Evolutionary conservation across 2,797 vertebrate genomes (phyloP).

Genomic region (Pipistrellus pipistrellus): DNA sequence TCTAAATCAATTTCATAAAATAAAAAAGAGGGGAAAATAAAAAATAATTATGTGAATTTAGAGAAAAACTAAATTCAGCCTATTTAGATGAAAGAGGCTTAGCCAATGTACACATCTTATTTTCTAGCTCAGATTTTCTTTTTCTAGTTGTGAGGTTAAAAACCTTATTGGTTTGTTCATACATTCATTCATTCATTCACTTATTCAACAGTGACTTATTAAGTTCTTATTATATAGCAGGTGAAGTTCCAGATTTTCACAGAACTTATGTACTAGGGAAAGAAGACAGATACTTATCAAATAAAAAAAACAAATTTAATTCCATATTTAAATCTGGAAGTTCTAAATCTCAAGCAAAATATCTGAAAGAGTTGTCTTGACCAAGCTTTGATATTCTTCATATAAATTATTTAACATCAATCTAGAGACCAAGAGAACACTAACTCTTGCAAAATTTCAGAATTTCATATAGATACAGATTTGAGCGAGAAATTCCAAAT

Average conservation of each 20-base stretch:
- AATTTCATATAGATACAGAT: conserved; percentile 23
- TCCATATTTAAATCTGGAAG: conserved; percentile 19
- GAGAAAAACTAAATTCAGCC: background rate
- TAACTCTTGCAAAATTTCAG: conserved; percentile 27
- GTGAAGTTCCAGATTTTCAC: background rate
- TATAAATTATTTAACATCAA: background rate
- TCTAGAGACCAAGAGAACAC: background rate
- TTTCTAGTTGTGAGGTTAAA: conserved; percentile 14
- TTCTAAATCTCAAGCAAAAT: conserved; percentile 30
- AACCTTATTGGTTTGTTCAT: background rate
- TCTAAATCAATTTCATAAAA: conserved; percentile 15
- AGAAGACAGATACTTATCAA: background rate
- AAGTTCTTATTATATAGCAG: background rate
- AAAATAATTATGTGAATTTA: conserved; percentile 2
- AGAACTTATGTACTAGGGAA: background rate
- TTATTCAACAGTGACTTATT: background rate
- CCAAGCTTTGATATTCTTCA: background rate
- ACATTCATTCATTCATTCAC: background rate
- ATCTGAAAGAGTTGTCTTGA: conserved; percentile 38
- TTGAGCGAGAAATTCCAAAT: background rate
- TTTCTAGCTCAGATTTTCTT: conserved; percentile 28
- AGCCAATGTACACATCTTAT: background rate
- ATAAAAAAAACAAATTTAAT: background rate
- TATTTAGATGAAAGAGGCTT: background rate
- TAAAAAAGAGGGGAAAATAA: background rate